phyloP scores from a whole-genome alignment of 2,113 vertebrate genomes.

The Bungarus multicinctus region DNA sequence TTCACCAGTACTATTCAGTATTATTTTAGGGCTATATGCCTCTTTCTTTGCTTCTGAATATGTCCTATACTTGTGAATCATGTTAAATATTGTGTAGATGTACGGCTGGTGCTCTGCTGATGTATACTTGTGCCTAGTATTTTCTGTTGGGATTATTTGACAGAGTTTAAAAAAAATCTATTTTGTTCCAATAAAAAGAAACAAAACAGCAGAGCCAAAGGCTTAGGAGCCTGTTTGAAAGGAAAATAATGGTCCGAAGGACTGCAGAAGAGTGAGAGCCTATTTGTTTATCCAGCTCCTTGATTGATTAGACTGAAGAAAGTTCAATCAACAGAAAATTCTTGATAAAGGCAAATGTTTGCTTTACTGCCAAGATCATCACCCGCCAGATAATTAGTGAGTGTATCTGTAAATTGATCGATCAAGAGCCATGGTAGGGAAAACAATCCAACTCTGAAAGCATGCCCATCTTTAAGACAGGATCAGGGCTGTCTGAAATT shows the following conservation, averaged over 20 bases:
- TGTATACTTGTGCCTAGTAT: background rate
- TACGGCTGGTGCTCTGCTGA: background rate
- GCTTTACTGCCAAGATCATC: background rate
- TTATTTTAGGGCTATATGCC: background rate
- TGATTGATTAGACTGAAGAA: background rate
- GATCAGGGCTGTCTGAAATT: background rate
- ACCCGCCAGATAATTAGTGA: background rate
- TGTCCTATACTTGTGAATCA: background rate
- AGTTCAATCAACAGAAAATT: background rate
- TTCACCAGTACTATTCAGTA: rapidly evolving
- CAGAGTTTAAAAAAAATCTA: background rate
- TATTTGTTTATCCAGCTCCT: background rate
- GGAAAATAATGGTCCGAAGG: background rate
- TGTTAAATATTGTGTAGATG: background rate
- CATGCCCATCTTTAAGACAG: background rate
- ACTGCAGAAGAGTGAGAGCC: background rate
- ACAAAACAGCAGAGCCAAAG: background rate
- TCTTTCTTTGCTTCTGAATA: background rate
- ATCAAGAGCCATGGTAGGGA: background rate
- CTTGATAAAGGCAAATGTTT: background rate
- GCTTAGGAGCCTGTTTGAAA: background rate
- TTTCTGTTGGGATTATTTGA: background rate
- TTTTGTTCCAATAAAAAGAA: background rate
- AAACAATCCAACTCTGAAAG: background rate
- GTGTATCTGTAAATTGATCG: background rate